Base-by-base conservation (phyloP, 2,888 invertebrate species). In the Elegia similella region DNA sequence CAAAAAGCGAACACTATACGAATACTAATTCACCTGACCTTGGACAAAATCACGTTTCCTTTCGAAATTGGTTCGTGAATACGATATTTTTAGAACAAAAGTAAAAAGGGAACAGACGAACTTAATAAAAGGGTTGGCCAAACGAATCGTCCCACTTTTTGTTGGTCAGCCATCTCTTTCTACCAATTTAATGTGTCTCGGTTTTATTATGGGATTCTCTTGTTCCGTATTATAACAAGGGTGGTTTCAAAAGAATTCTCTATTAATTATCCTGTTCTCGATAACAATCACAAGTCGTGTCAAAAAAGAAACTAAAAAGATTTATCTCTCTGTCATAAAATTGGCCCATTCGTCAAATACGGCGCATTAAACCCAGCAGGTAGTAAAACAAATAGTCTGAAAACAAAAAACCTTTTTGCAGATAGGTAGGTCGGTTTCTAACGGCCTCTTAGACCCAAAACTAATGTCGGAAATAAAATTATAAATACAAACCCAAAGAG, bases 51-150 rank as follows among this genome's bases (percentile, higher is more conserved):
- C 90, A 87, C 89, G 90, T 90, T 91, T 90, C 90, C 88, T 91
- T 90, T 90, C 89, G 82, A 90, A 90, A 90, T 90, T 87, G 88
- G 88, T 84, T 84, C 82, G 89, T 85, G 89, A 88, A 89, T 86
- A 85, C 84, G 84, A 86, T 90, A 88, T 90, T 88, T 90, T 88
- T 84, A 86, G 84, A 88, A 88, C 82, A 88, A 89, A 87, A 89
- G 79, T 84, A 90, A 90, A 89, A 90, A 87, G 81, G 81, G 76
- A 72, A 73, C 75, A 71, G 71, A 75, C 75, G 73, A 78, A 80
- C 78, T 77, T 82, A 88, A 88, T 86, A 86, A 87, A 87, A 88
- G 88, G 89, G 87, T 86, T 82, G 82, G 72, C 73, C 76, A 80
- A 80, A 77, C 76, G 82, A 79, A 78, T 80, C 86, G 81, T 81